phyloP scores from a whole-genome alignment of 2,797 vertebrate genomes.

The Novumbra hubbsi region DNA sequence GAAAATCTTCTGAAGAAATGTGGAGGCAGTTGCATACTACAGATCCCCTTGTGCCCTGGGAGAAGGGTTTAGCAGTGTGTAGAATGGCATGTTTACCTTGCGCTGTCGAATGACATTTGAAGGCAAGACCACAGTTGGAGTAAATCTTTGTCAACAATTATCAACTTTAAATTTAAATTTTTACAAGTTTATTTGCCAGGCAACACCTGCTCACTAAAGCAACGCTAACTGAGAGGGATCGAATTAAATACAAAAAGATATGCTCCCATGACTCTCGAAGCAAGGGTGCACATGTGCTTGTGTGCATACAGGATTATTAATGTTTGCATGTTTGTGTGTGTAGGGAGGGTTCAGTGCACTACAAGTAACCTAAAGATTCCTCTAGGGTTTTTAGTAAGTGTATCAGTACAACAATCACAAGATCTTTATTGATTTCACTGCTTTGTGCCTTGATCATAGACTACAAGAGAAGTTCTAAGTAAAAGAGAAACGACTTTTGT shows the following conservation, averaged over 20 bases:
- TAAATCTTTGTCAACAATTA: background rate
- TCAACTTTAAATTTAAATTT: too few species aligned
- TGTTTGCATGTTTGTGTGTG: conserved; percentile 16
- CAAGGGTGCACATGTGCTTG: too few species aligned
- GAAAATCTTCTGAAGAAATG: conserved; percentile 67
- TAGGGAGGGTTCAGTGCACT: background rate
- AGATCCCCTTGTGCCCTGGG: conserved; percentile 43
- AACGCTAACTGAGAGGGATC: background rate
- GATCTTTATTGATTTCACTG: background rate
- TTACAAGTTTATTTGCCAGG: too few species aligned
- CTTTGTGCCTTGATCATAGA: background rate
- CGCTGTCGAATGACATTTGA: background rate
- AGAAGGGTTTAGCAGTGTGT: background rate
- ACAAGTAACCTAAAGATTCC: background rate
- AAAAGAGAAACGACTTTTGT: too few species aligned
- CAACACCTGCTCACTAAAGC: background rate
- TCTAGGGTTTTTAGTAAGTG: background rate
- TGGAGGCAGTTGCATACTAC: conserved; percentile 59
- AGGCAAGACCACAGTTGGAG: background rate
- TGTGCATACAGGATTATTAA: background rate
- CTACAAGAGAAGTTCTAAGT: background rate
- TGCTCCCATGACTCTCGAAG: conserved; percentile 49
- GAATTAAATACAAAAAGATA: background rate
- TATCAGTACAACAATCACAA: background rate
- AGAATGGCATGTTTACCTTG: background rate